Evolutionary conservation across 2,888 invertebrate genomes (phyloP).

Genomic region (Callinectes sapidus): DNA sequence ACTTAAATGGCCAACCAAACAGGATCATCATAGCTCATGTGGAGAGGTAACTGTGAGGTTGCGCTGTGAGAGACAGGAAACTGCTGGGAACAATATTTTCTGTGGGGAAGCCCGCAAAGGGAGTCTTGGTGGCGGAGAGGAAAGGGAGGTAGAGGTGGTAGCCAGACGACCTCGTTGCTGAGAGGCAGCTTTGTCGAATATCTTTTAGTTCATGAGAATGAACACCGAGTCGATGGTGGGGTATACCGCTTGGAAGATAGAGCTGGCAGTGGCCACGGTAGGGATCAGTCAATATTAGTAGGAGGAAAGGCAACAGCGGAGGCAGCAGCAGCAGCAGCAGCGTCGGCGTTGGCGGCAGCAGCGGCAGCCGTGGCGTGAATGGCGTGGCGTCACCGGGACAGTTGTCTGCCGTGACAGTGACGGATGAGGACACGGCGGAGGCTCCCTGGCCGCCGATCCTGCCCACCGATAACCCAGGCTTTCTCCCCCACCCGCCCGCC

Average conservation of each 20-base stretch:
- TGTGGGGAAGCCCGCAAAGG: not conserved
- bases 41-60: conserved; percentile 10
- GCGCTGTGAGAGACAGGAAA: conserved; percentile 35
- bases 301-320: not conserved
- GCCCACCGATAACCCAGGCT: conserved; percentile 62
- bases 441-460: conserved; percentile 62
- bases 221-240: not conserved
- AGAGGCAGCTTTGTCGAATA: not conserved
- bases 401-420: conserved; percentile 63
- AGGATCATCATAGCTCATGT: not conserved
- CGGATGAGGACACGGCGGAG: conserved; percentile 61
- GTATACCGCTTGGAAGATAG: not conserved
- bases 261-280: conserved; percentile 4
- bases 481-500: conserved; percentile 46
- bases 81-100: conserved; percentile 20
- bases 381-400: conserved; percentile 64
- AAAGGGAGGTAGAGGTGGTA: not conserved
- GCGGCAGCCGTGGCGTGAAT: conserved; percentile 56
- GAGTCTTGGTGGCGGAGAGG: not conserved
- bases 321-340: conserved; percentile 23
- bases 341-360: not conserved
- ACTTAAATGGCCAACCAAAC: not conserved
- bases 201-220: not conserved
- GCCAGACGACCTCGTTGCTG: not conserved
- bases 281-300: conserved; percentile 3